phyloP scores from a whole-genome alignment of 2,113 vertebrate species.

The Mustelus asterias region DNA sequence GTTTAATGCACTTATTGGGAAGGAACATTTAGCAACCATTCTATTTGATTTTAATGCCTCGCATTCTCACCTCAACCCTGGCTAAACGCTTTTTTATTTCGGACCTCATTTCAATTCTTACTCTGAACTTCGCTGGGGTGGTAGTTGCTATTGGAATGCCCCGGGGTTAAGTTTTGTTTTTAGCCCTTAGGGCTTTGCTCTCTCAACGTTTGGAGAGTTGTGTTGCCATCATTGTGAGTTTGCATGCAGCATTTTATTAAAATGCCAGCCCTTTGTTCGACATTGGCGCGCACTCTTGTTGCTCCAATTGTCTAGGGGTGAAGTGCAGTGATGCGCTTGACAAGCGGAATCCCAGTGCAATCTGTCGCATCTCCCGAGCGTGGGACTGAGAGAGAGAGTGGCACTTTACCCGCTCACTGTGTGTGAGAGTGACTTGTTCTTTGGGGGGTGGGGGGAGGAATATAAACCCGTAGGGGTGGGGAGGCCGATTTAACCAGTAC shows the following conservation, averaged over 20 bases:
- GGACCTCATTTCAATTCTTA: not conserved
- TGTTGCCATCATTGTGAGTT: not conserved
- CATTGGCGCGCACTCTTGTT: conserved; percentile 27
- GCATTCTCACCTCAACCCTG: not conserved
- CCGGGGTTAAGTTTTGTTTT: too few relatives aligned
- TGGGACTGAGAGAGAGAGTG: not conserved
- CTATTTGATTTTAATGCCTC: not conserved
- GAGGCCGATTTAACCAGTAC: not conserved
- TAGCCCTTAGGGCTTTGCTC: not conserved
- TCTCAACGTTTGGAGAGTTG: not conserved
- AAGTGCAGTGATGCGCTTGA: conserved; percentile 23
- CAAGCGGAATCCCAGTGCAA: not conserved
- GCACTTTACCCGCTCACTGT: not conserved
- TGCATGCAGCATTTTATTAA: not conserved
- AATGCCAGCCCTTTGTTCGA: conserved; percentile 18
- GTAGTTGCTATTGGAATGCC: not conserved
- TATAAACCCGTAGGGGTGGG: not conserved
- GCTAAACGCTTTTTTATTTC: not conserved
- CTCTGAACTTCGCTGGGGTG: too few relatives aligned
- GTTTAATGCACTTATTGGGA: not conserved
- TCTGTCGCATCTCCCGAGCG: not conserved
- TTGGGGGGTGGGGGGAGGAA: not conserved
- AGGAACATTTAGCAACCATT: not conserved
- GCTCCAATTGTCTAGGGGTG: not conserved
- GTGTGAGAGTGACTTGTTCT: not conserved